Evolutionary conservation across 2,888 invertebrate species (phyloP).

Genomic region (Terebella lapidaria): DNA sequence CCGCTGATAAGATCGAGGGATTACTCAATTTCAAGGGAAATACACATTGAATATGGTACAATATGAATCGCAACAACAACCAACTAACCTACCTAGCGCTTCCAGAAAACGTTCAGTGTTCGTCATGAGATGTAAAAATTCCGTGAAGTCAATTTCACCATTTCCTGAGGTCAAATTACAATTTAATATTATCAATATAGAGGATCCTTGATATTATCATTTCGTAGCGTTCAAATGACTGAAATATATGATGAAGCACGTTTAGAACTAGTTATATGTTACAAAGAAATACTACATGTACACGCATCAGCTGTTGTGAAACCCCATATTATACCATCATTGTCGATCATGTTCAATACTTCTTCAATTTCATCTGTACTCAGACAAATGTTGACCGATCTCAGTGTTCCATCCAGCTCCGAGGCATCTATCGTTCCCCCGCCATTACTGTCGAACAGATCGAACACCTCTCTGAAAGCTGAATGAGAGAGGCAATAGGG

Average conservation of each 20-base stretch:
- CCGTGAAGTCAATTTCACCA: conserved; percentile 15
- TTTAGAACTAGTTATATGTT: no score
- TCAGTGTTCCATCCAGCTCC: conserved; percentile 15
- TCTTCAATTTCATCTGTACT: conserved; percentile 8
- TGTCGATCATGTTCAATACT: conserved; percentile 10
- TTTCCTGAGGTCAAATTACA: no score
- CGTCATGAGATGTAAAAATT: conserved; percentile 17
- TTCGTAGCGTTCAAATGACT: no score
- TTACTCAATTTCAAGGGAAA: no score
- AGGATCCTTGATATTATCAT: no score
- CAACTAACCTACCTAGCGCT: conserved; percentile 5
- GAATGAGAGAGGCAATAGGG: neutral
- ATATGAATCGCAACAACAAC: no score
- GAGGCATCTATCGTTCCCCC: conserved; percentile 19
- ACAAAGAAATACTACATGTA: no score
- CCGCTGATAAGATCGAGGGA: no score
- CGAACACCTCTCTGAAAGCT: conserved; percentile 19
- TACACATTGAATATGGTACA: no score
- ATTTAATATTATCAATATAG: no score
- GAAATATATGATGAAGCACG: neutral
- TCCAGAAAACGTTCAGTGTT: conserved; percentile 15
- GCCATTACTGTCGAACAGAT: conserved; percentile 19
- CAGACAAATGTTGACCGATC: conserved; percentile 11
- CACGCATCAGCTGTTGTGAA: no score
- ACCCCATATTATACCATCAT: no score